Conservation (phyloP, 2,797 vertebrate species). For the Zalophus californianus region DNA sequence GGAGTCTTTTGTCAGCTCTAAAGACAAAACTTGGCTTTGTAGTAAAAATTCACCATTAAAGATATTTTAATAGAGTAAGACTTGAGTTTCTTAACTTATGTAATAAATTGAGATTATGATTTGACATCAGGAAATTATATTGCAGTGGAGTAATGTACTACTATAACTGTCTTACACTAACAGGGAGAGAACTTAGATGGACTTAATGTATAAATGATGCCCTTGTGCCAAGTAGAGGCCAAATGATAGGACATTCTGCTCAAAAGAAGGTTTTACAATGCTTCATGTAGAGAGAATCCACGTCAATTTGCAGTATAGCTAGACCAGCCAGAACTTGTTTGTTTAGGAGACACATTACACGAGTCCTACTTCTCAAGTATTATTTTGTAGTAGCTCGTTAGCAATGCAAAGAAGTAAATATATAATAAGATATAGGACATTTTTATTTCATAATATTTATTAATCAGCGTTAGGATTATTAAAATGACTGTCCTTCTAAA, state of each 20-base stretch:
- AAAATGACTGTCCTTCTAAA: constrained; percentile 43
- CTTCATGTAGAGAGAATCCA: background rate
- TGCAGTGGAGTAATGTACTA: background rate
- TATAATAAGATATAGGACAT: background rate
- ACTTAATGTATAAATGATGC: background rate
- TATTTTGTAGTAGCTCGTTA: constrained; percentile 10
- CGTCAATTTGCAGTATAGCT: background rate
- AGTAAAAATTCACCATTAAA: background rate
- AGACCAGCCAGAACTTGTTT: background rate
- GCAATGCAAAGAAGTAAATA: constrained; percentile 5
- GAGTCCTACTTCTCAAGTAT: background rate
- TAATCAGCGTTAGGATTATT: background rate
- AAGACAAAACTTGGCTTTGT: background rate
- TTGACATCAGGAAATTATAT: background rate
- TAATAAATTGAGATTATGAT: constrained; percentile 25
- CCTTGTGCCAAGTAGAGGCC: background rate
- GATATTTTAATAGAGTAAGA: constrained; percentile 12
- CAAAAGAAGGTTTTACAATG: constrained; percentile 18
- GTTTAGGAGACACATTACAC: background rate
- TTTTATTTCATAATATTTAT: background rate
- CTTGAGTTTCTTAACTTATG: background rate
- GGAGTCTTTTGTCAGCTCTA: background rate
- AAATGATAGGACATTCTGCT: background rate
- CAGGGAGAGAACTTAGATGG: background rate
- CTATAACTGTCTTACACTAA: background rate